Base-by-base conservation (phyloP, 2,888 invertebrate species). In the Orthosia cruda region DNA sequence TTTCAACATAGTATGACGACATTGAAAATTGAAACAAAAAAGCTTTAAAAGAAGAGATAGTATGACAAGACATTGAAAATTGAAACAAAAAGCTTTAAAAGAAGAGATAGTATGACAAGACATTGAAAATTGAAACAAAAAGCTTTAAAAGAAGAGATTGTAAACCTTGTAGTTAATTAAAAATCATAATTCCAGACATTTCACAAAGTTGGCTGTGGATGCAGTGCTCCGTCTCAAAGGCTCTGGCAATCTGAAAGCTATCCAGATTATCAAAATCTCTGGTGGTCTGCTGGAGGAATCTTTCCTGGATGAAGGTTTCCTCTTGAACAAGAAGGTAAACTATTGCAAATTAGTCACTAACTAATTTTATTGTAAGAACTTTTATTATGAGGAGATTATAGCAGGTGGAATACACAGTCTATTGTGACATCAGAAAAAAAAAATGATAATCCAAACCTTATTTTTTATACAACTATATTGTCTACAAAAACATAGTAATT, bases 181-280 rank as follows among this genome's bases (percentile, higher is more conserved):
- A 49, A n/a, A 57, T 9, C 16, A 50, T 64, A 4, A 49, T 92
- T 93, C 65, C 89, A 97, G 97, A 89, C 98, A 99, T 92, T 99
- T 99, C 94, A 98, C 99, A 75, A 98, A 99, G 88, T 96, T 99
- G 76, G 99, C 99, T 50, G 99, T 99, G 0, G 98, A 99, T 95
- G 99, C 99, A 77, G 99, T 99, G 11, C 93, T 99, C 52, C 97
- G 99, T 87, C 97, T 99, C 18, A 99, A 99, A 95, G 99, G 99
- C 16, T 99, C 99, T 65, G 99, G 99, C 13, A 99, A 99, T 94
- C 96, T 99, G 55, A 98, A 98, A 88, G 99, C 99, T 12, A 99
- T 99, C 91, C 99, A 99, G 95, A 98, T 99, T 58, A 99, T 99
- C 76, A 99, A 99, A 94, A 99, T 99, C 90, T 98, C 98, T 78